Percentiles rank a stretch among this genome's conserved stretches.
Conservation (phyloP, 2,797 vertebrate genomes). For the Schizopygopsis malacanthus region DNA sequence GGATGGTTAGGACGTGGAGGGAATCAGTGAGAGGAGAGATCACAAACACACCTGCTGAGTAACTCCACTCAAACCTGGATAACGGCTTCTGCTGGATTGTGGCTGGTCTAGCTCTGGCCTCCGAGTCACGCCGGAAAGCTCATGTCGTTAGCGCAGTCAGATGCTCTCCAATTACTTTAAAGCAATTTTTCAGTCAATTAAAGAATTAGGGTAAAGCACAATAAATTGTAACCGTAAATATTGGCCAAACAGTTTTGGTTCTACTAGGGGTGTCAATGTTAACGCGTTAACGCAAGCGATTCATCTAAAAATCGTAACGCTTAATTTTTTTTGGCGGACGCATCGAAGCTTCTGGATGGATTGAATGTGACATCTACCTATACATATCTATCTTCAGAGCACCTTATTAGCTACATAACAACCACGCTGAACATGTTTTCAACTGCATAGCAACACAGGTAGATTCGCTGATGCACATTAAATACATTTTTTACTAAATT, state of each 20-base stretch:
- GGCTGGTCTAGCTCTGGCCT: background rate
- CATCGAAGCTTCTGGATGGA: no score
- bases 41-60: constrained; percentile 42
- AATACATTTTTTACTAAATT: background rate
- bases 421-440: no score
- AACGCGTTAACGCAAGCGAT: no score
- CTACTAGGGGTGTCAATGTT: no score
- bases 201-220: background rate
- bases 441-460: background rate
- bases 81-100: background rate
- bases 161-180: background rate
- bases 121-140: background rate
- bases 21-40: constrained; percentile 50
- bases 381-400: no score
- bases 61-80: background rate
- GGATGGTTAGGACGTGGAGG: constrained; percentile 15
- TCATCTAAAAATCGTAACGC: no score
- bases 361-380: no score
- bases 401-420: background rate
- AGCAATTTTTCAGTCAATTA: background rate
- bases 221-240: background rate
- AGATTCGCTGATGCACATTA: background rate
- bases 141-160: background rate
- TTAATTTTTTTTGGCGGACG: no score
- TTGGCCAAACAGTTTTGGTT: background rate